Evolutionary conservation across 1,140 invertebrate genomes (phyloP).

Genomic region (Rhopalosiphum padi): DNA sequence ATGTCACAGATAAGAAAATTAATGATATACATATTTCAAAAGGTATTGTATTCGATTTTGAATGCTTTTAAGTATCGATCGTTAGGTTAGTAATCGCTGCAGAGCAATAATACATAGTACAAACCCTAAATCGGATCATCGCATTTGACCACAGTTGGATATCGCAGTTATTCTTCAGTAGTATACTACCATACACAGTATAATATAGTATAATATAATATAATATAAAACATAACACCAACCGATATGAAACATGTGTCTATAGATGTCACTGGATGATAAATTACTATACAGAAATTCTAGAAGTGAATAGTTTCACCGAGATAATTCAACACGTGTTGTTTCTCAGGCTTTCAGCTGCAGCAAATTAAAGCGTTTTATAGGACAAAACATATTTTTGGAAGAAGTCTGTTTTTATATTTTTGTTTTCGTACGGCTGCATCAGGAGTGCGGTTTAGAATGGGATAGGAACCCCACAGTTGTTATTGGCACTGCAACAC

Average conservation of each 20-base stretch:
- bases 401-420: not conserved
- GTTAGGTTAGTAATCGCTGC: not conserved
- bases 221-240: not conserved
- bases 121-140: not conserved
- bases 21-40: not conserved
- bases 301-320: not conserved
- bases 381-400: conserved; percentile 1
- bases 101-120: not conserved
- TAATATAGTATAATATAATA: not conserved
- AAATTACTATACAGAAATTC: not conserved
- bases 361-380: not conserved
- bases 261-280: not conserved
- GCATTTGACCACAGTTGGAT: conserved; percentile 1
- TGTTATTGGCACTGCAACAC: not conserved
- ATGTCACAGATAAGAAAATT: not conserved
- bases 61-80: not conserved
- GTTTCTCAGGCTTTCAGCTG: not conserved
- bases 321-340: conserved; percentile 4
- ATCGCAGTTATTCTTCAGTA: not conserved
- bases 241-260: not conserved
- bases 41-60: not conserved
- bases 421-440: not conserved
- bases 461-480: not conserved
- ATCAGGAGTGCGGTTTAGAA: not conserved
- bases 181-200: not conserved